Base-by-base conservation (phyloP, 2,113 vertebrate species). In the Microcebus jonahi region DNA sequence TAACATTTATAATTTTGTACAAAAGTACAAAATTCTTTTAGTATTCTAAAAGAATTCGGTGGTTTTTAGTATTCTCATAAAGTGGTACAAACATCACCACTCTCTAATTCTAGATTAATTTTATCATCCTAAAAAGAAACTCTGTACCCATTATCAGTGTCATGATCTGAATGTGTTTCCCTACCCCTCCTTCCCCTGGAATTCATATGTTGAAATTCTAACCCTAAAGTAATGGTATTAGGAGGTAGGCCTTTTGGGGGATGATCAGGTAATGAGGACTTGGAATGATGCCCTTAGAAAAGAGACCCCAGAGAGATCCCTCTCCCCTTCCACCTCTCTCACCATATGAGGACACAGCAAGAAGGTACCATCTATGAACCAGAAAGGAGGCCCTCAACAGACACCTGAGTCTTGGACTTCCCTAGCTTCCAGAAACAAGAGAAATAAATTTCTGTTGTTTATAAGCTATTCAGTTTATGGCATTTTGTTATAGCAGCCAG, bases 41-140 rank as follows among this genome's bases (percentile, higher is more conserved):
- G 42, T 45, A 45, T 45, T 45, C 42, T 45, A 45, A 45, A 45
- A 45, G 42, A 45, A 4, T 45, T 63, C 10, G 25, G 67, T 76
- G 34, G 53, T 4, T 83, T 65, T 84, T 50, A 57, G 23, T 85
- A 31, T 80, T 85, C 18, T 96, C 65, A 45, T 14, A 67, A 79
- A 67, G 71, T n/a, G 80, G 14, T 50, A 36, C 13, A 18, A 25
- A 71, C 34, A 45, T 42, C 50, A 42, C 31, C 42, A 36, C 39
- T 14, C 29, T 34, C 79, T 81, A 81, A 81, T 70, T 88, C 81
- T n/a, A 96, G 73, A 85, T 50, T 48, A 63, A 61, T 91, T 87
- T 84, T 20, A 88, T 88, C 45, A 79, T 68, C 14, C 25, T 50
- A 55, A 27, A 87, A 90, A 71, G 63, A 68, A 91, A 76, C 17